A percentile compares a stretch with the other conserved stretches of the same genome.
These are phyloP conservation scores for Alauda arvensis DNA, from an alignment of 2,797 vertebrate species.

Conservation along the genomic window DNA sequence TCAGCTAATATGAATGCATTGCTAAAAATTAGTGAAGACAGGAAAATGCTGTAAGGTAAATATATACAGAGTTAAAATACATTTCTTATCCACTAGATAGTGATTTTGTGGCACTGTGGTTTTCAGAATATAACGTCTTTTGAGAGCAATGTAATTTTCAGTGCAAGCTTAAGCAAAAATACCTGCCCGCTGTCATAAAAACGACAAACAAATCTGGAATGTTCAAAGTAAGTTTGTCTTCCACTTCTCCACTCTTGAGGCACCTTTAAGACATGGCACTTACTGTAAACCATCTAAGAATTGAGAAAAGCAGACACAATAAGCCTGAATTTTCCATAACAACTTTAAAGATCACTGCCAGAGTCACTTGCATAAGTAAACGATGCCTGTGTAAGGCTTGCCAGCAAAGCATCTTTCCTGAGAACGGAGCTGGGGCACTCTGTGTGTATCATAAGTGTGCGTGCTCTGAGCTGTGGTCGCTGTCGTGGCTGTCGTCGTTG, in stretches of 20 bases:
- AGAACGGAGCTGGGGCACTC: constrained; percentile 70
- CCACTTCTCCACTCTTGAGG: constrained; percentile 62
- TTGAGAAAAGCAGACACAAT: constrained; percentile 54
- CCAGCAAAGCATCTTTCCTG: constrained; percentile 78
- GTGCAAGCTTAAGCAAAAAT: constrained; percentile 88
- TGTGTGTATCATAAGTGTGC: constrained; percentile 90
- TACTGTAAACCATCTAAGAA: constrained; percentile 66
- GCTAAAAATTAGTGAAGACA: constrained; percentile 79
- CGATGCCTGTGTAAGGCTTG: constrained; percentile 67
- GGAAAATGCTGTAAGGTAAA: constrained; percentile 78
- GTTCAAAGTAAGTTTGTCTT: constrained; percentile 78
- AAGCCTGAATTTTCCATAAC: constrained; percentile 52
- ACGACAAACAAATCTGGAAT: constrained; percentile 82
- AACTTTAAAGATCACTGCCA: constrained; percentile 52
- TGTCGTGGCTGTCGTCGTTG: constrained; percentile 96
- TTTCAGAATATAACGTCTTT: constrained; percentile 70
- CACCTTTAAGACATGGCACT: constrained; percentile 67
- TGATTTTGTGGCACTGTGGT: constrained; percentile 75
- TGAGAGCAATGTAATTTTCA: constrained; percentile 81
- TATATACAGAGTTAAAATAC: constrained; percentile 88
- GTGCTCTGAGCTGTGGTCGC: constrained; percentile 96
- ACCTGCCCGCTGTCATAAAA: constrained; percentile 74
- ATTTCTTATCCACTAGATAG: constrained; percentile 71
- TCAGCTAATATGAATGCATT: constrained; percentile 77
- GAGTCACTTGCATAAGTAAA: constrained; percentile 70